Conservation (phyloP, 2,797 vertebrate genomes). For the Gallinago solitaria region DNA sequence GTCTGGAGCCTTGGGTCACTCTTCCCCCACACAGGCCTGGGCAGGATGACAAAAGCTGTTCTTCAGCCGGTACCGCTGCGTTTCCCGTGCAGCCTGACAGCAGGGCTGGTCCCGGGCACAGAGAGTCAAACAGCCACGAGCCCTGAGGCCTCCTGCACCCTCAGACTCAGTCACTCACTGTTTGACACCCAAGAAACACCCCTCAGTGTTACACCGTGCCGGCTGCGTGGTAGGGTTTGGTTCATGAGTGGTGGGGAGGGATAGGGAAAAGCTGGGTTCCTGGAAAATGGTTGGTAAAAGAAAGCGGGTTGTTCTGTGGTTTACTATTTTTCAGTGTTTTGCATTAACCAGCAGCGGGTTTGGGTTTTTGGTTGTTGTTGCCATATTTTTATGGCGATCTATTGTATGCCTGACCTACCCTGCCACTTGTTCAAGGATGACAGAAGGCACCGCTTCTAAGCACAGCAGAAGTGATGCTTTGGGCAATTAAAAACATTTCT, state of each 20-base stretch:
- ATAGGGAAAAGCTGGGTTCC: neutral
- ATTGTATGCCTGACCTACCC: neutral
- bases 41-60: neutral
- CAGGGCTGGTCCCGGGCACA: neutral
- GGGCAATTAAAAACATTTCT: slow-evolving; percentile 71
- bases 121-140: neutral
- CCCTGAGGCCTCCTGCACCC: neutral
- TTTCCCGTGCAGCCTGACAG: neutral
- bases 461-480: slow-evolving; percentile 27
- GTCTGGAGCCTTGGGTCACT: neutral
- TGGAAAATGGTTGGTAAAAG: neutral
- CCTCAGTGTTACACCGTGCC: neutral
- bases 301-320: neutral
- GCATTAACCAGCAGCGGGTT: neutral
- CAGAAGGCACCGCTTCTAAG: slow-evolving; percentile 16
- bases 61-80: neutral
- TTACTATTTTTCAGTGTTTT: neutral
- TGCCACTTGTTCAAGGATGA: neutral
- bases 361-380: neutral
- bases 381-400: slow-evolving; percentile 26
- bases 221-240: neutral
- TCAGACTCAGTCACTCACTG: neutral
- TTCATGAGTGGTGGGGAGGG: neutral
- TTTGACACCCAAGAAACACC: neutral
- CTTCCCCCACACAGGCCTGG: neutral